Evolutionary conservation across 2,113 vertebrate genomes (phyloP).

Genomic region (Equus quagga): DNA sequence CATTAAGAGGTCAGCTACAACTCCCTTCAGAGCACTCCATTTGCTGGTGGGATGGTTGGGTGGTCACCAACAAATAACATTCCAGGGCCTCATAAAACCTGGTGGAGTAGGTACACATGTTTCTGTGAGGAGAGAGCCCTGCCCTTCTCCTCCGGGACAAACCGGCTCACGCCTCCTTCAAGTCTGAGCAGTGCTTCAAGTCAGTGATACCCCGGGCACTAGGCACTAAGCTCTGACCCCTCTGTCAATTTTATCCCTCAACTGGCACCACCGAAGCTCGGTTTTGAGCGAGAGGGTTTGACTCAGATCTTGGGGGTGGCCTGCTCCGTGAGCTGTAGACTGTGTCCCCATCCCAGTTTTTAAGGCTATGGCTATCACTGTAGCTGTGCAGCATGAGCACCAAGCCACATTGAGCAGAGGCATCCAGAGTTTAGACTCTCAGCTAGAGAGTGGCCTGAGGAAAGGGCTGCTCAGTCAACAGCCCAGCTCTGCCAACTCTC

Average conservation of each 20-base stretch:
- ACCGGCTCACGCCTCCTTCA: not conserved
- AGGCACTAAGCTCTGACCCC: not conserved
- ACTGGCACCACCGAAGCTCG: not conserved
- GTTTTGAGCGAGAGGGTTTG: not conserved
- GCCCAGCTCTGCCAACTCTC: not conserved
- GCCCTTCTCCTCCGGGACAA: not conserved
- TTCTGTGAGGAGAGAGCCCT: not conserved
- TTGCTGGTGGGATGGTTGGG: constrained; percentile 62
- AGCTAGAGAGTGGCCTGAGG: not conserved
- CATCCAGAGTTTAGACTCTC: not conserved
- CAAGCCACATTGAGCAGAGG: not conserved
- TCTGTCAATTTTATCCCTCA: not conserved
- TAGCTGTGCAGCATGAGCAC: not conserved
- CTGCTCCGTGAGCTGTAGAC: not conserved
- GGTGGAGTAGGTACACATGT: constrained; percentile 22
- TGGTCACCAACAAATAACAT: constrained; percentile 64
- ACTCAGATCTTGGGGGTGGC: not conserved
- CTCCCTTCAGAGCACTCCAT: constrained; percentile 36
- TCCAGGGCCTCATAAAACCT: constrained; percentile 62
- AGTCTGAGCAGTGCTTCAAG: not conserved
- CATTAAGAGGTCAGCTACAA: constrained; percentile 68
- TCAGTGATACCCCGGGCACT: not conserved
- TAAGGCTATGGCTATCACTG: not conserved
- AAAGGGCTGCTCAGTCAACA: not conserved
- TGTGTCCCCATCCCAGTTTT: not conserved